phyloP scores from a whole-genome alignment of 2,888 invertebrate species.

The Eupithecia subfuscata region DNA sequence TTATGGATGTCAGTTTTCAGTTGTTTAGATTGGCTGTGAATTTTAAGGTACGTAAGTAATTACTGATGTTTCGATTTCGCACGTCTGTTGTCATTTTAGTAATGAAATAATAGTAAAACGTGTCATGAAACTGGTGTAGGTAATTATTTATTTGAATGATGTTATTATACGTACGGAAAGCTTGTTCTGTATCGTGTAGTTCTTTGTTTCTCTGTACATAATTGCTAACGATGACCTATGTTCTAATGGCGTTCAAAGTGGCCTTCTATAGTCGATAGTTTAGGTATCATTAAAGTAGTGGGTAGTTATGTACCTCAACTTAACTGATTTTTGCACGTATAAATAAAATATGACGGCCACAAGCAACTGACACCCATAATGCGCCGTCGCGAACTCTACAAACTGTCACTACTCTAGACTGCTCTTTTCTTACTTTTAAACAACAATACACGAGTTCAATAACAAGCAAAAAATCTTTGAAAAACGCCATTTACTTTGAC shows the following conservation, averaged over 20 bases:
- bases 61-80: conserved; percentile 71
- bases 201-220: conserved; percentile 74
- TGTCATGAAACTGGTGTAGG: conserved; percentile 35
- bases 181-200: conserved; percentile 70
- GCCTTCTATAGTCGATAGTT: conserved; percentile 76
- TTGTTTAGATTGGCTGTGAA: conserved; percentile 84
- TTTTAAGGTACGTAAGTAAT: conserved; percentile 81
- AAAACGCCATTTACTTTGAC: background rate
- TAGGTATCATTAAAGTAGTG: conserved; percentile 65
- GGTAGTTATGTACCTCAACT: conserved; percentile 65
- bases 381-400: conserved; percentile 69
- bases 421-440: conserved; percentile 34
- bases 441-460: conserved; percentile 21
- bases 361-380: conserved; percentile 52
- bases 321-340: conserved; percentile 74
- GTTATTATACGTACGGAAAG: conserved; percentile 66
- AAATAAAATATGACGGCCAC: conserved; percentile 59
- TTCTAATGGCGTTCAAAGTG: conserved; percentile 74
- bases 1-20: conserved; percentile 84
- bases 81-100: conserved; percentile 58
- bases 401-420: conserved; percentile 54
- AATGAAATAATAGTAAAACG: conserved; percentile 32
- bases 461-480: background rate
- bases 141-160: conserved; percentile 54
- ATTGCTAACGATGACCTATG: conserved; percentile 73